Percentiles rank a stretch among this genome's conserved stretches.
These are phyloP conservation scores for Intellagama lesueurii DNA, from an alignment of 2,797 vertebrate genomes.

Conservation along the genomic window DNA sequence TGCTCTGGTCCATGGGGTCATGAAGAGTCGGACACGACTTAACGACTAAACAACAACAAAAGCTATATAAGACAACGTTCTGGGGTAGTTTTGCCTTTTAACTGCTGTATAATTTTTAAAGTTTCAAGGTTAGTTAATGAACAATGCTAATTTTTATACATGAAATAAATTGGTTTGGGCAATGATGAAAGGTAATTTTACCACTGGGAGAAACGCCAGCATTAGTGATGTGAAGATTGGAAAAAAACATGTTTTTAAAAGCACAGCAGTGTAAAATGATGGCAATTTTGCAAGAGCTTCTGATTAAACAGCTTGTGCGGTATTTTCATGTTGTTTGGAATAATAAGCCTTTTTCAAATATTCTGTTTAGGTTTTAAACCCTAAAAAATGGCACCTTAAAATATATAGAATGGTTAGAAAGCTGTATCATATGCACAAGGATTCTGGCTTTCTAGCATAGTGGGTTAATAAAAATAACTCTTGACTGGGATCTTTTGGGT, in stretches of 20 bases:
- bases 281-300: background rate
- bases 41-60: no score
- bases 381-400: background rate
- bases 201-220: background rate
- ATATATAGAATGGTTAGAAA: background rate
- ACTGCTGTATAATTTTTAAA: background rate
- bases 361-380: background rate
- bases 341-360: background rate
- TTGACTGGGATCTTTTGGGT: no score
- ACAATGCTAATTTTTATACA: slow-evolving; percentile 6
- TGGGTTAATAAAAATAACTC: no score
- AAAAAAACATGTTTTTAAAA: background rate
- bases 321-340: slow-evolving; percentile 20
- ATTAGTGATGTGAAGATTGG: background rate
- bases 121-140: background rate
- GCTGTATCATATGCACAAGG: background rate
- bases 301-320: background rate
- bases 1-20: no score
- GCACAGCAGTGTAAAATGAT: background rate
- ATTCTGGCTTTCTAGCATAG: background rate
- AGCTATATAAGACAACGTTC: background rate
- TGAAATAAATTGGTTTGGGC: background rate
- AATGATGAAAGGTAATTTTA: background rate
- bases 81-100: background rate
- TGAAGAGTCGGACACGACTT: no score